Evolutionary conservation across 2,888 invertebrate species (phyloP), one percentile per base, ranked within the genome.

Genomic region (Pasiphila rectangulata): DNA sequence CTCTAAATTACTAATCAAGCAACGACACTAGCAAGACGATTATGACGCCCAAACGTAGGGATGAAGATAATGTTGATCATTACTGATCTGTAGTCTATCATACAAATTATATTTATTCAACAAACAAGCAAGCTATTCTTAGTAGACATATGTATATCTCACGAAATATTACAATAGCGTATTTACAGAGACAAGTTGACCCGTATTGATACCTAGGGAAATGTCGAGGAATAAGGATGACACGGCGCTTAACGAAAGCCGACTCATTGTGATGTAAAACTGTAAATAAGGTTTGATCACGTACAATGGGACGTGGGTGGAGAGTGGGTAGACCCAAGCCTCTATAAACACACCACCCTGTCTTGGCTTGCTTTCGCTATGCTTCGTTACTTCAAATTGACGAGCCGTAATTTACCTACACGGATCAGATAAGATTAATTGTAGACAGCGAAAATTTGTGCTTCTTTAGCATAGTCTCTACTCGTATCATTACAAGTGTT

Each of bases 231-330:
- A 62, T 52, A 54, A 61, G 62, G 69, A 76, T 77, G 75, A 73
- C 72, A 75, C 57, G 70, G 73, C 79, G 69, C 69, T 79, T 75
- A 72, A 72, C 76, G 75, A 74, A 79, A 78, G 69, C 72, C 68
- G 61, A 69, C 71, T 73, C 78, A 83, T 85, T 87, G 79, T 85
- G 70, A 86, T 85, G 86, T 82, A 83, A 86, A 87, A 69, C 86
- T 85, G 86, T 82, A 83, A 86, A 87, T 86, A 77, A 72, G 79
- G 73, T 76, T 80, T 78, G 74, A 79, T 79, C 80, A 75, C 69
- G 74, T 74, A 84, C 83, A 83, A 84, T 81, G 61, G 75, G 59
- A 66, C 70, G 82, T 81, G 73, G 81, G 79, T 64, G 64, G 74
- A 73, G 75, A 72, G 79, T 81, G 78, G 82, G 81, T 66, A 69